A percentile compares a stretch with the other conserved stretches of the same genome.
Evolutionary conservation across 1,140 invertebrate genomes (phyloP).

Genomic region (Holcopasites calliopsidis): DNA sequence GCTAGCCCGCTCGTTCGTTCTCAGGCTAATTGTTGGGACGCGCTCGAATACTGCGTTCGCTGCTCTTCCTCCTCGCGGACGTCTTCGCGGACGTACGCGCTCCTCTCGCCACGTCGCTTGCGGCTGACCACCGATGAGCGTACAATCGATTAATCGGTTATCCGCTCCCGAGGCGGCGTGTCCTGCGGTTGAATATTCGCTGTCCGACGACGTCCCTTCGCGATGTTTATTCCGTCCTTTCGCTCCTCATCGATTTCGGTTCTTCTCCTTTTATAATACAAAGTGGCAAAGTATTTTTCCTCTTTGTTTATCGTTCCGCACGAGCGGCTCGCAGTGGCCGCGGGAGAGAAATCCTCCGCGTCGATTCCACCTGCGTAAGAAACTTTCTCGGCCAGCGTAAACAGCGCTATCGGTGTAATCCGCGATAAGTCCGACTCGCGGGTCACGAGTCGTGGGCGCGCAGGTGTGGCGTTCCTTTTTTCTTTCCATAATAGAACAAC

Average conservation of each 20-base stretch:
- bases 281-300: no score
- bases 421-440: constrained; percentile 57
- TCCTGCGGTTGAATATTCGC: constrained; percentile 46
- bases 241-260: constrained; percentile 12
- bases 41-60: constrained; percentile 56
- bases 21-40: constrained; percentile 70
- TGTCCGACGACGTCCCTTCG: constrained; percentile 34
- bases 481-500: neutral
- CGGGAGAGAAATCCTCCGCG: constrained; percentile 13
- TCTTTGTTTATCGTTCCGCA: no score
- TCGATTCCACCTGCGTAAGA: constrained; percentile 54
- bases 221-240: constrained; percentile 55
- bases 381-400: constrained; percentile 68
- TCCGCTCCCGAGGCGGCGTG: constrained; percentile 34
- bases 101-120: neutral
- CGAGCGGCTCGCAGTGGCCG: neutral
- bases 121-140: constrained; percentile 35
- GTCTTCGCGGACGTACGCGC: neutral
- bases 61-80: neutral
- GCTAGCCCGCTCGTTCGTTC: constrained; percentile 63
- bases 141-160: constrained; percentile 69
- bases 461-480: constrained; percentile 37
- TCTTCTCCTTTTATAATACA: neutral
- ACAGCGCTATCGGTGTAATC: constrained; percentile 63
- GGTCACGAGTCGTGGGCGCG: constrained; percentile 56